Evolutionary conservation across 2,888 invertebrate species (phyloP).

Genomic region (Platerodrilus igneus): DNA sequence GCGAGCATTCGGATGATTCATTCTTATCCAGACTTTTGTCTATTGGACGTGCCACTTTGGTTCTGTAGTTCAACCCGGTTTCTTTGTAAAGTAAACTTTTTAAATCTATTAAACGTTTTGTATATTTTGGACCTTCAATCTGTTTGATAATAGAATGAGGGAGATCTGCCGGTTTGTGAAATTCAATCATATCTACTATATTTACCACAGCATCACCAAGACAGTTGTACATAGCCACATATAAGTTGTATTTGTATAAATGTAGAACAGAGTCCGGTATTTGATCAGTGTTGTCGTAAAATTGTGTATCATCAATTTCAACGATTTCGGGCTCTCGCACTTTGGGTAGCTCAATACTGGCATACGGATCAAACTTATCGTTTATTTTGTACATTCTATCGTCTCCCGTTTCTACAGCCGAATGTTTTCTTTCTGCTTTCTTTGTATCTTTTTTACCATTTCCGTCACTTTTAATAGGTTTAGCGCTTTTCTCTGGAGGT

Average conservation of each 20-base stretch:
- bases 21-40: constrained; percentile 10
- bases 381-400: constrained; percentile 15
- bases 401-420: constrained; percentile 7
- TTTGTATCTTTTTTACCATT: constrained; percentile 14
- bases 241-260: constrained; percentile 18
- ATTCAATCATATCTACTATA: constrained; percentile 24
- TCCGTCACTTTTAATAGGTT: constrained; percentile 1
- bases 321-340: background rate
- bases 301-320: background rate
- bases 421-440: constrained; percentile 9
- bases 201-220: constrained; percentile 18
- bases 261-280: constrained; percentile 4
- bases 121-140: constrained; percentile 16
- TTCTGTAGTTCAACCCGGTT: too few relatives aligned
- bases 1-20: constrained; percentile 10
- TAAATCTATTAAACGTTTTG: constrained; percentile 15
- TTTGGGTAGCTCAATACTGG: constrained; percentile 6
- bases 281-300: background rate
- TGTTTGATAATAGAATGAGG: constrained; percentile 20
- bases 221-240: constrained; percentile 21
- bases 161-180: constrained; percentile 10
- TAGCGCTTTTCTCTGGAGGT: constrained; percentile 8
- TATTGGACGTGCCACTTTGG: too few relatives aligned
- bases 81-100: constrained; percentile 17
- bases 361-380: constrained; percentile 18